A percentile compares a stretch with the other conserved stretches of the same genome.
Evolutionary conservation across 2,888 invertebrate species (phyloP).

Genomic region (Phengaris arion): DNA sequence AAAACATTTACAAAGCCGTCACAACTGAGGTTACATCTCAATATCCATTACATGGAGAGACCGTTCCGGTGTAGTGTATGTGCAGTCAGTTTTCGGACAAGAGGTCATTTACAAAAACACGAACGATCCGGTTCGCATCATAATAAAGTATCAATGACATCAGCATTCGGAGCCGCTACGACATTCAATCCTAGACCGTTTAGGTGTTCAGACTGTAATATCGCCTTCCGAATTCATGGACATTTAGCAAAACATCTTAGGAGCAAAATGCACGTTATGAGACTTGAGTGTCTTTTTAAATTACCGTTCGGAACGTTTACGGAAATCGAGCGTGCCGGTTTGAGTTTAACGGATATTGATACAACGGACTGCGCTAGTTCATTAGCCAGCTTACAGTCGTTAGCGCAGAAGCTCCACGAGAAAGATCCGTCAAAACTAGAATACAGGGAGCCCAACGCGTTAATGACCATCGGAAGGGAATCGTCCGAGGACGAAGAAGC

Average conservation of each 20-base stretch:
- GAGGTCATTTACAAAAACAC: conserved; percentile 96
- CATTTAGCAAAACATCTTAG: conserved; percentile 98
- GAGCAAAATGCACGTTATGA: conserved; percentile 97
- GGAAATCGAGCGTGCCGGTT: conserved; percentile 93
- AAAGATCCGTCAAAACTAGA: conserved; percentile 89
- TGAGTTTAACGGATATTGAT: conserved; percentile 95
- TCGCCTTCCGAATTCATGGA: conserved; percentile 97
- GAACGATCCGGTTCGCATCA: conserved; percentile 94
- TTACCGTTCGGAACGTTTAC: conserved; percentile 96
- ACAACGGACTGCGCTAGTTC: conserved; percentile 98
- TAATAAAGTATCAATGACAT: conserved; percentile 94
- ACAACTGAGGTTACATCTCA: conserved; percentile 93
- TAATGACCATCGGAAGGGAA: conserved; percentile 63
- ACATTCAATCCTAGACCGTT: conserved; percentile 97
- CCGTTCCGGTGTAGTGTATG: conserved; percentile 95
- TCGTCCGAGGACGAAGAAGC: conserved; percentile 79
- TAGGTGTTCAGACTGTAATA: conserved; percentile 96
- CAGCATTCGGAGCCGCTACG: conserved; percentile 90
- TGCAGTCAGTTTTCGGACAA: conserved; percentile 92
- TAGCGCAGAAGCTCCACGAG: conserved; percentile 89
- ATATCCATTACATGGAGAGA: conserved; percentile 96
- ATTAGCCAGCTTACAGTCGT: conserved; percentile 89
- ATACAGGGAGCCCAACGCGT: conserved; percentile 76
- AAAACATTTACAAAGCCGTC: conserved; percentile 95
- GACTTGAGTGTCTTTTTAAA: conserved; percentile 94